Evolutionary conservation across 92 coral and sea anemone genomes (phyloP).

Genomic region (Siderastrea siderea): DNA sequence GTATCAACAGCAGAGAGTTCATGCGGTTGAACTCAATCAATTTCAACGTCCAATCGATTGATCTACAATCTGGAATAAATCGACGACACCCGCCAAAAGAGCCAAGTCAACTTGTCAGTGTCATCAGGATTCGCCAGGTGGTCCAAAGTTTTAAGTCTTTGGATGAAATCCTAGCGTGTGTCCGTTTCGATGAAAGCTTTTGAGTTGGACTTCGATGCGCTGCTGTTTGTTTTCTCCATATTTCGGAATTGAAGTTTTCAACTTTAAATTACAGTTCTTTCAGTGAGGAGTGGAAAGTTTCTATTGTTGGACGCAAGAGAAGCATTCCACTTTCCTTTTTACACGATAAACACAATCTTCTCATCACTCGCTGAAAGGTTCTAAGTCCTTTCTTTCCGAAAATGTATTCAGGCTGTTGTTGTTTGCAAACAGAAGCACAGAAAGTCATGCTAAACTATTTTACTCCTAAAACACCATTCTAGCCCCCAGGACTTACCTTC

Average conservation of each 20-base stretch:
- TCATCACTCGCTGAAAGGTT: not conserved
- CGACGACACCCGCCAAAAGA: not conserved
- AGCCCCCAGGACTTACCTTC: slow-evolving; percentile 9
- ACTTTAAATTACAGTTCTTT: not conserved
- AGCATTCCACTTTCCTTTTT: not conserved
- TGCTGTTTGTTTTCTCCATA: not conserved
- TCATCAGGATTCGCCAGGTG: no score
- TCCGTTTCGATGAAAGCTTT: not conserved
- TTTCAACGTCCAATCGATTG: slow-evolving; percentile 23
- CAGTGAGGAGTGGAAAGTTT: not conserved
- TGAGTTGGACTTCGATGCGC: not conserved
- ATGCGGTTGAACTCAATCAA: not conserved
- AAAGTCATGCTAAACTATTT: slow-evolving; percentile 34
- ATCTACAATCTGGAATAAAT: not conserved
- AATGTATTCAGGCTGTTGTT: slow-evolving; percentile 30
- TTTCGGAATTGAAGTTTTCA: not conserved
- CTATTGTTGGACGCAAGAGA: not conserved
- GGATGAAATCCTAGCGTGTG: not conserved
- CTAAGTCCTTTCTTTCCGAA: not conserved
- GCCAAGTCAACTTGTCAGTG: not conserved
- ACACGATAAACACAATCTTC: not conserved
- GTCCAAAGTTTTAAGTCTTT: not conserved
- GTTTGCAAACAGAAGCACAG: slow-evolving; percentile 27
- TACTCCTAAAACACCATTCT: not conserved
- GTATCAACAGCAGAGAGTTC: not conserved